These are phyloP conservation scores for Junonia oenone DNA, from an alignment of 2,888 invertebrate species.

Conservation along the genomic window DNA sequence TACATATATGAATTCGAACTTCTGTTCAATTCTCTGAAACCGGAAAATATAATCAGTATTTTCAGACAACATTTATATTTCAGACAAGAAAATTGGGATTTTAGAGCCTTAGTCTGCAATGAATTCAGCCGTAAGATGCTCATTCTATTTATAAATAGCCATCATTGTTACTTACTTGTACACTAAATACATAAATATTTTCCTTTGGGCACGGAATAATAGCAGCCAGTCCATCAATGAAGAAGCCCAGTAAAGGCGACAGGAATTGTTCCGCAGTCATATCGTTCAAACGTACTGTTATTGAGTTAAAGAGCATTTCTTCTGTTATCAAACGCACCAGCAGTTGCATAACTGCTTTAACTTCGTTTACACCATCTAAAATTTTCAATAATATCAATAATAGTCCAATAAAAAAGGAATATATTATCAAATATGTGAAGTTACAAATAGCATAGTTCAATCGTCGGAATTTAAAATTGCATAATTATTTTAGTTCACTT, in stretches of 20 bases:
- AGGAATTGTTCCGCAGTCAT: slow-evolving; percentile 96
- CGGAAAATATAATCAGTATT: too few relatives aligned
- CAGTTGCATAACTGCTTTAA: slow-evolving; percentile 94
- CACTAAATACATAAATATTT: slow-evolving; percentile 94
- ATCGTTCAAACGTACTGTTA: slow-evolving; percentile 94
- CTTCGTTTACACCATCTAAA: slow-evolving; percentile 94
- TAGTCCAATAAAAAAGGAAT: neutral
- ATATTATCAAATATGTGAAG: neutral
- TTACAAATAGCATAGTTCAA: too few relatives aligned
- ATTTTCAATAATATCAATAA: neutral
- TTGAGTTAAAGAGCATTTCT: slow-evolving; percentile 95
- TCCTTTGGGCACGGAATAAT: slow-evolving; percentile 95
- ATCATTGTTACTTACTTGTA: slow-evolving; percentile 87
- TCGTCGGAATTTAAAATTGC: too few relatives aligned
- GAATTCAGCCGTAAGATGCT: too few relatives aligned
- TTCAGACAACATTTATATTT: too few relatives aligned
- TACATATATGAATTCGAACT: too few relatives aligned
- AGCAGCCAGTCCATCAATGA: slow-evolving; percentile 93
- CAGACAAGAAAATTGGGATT: too few relatives aligned
- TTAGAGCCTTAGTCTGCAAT: too few relatives aligned
- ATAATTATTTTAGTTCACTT: too few relatives aligned
- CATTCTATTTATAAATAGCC: too few relatives aligned
- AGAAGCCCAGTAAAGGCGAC: slow-evolving; percentile 91
- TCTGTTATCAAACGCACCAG: slow-evolving; percentile 94
- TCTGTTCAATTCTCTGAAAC: too few relatives aligned